A percentile compares a stretch with the other conserved stretches of the same genome.
phyloP scores from a whole-genome alignment of 2,888 invertebrate species.

The Carpatolechia fugitivella region DNA sequence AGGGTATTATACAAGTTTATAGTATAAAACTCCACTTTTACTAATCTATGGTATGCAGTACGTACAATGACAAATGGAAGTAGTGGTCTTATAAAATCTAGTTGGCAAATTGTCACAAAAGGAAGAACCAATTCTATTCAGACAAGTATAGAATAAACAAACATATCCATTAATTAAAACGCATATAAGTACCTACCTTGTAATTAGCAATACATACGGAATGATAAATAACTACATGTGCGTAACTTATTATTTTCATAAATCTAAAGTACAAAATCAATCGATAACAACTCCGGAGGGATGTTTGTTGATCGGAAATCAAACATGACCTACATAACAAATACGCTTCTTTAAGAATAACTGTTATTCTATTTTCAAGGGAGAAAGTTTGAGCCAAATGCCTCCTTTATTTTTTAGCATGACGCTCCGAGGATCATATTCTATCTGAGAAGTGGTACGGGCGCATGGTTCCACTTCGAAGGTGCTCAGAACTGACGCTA shows the following conservation, averaged over 20 bases:
- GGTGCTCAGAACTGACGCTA: conserved; percentile 52
- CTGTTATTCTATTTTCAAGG: conserved; percentile 16
- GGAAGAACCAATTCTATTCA: background rate
- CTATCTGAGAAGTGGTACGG: conserved; percentile 54
- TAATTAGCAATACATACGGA: background rate
- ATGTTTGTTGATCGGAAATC: background rate
- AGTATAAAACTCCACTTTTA: no score
- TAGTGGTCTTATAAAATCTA: no score
- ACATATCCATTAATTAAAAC: background rate
- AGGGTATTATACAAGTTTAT: no score
- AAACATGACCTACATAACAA: background rate
- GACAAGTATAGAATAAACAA: background rate
- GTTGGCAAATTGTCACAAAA: no score
- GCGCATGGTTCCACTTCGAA: conserved; percentile 60
- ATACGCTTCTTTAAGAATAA: background rate
- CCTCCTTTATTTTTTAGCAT: conserved; percentile 73
- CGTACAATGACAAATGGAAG: no score
- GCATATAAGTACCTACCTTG: background rate
- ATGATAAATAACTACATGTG: background rate
- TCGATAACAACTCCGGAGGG: background rate
- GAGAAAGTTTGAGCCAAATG: conserved; percentile 61
- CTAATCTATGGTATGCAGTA: no score
- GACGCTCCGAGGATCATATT: conserved; percentile 67
- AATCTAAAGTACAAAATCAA: background rate
- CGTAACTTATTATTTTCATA: background rate